Evolutionary conservation across 2,888 invertebrate genomes (phyloP), one percentile per base, ranked within the genome.

Genomic region (Trachelus tabidus): DNA sequence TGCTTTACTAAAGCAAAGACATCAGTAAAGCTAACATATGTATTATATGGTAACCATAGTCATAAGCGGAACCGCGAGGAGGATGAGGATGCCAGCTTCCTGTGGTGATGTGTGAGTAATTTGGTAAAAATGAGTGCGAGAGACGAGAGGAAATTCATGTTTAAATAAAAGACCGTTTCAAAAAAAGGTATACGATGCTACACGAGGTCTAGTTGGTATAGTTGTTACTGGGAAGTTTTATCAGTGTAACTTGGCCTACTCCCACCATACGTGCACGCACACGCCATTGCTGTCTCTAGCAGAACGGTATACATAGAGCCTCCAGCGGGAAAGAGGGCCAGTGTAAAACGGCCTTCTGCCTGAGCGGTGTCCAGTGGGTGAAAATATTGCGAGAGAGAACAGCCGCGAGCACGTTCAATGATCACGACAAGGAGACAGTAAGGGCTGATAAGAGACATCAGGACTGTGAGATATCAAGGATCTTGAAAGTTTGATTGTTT

Each of bases 301-400:
- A 40, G 78, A 75, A 76, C 81, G 85, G 86, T 86, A 87, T 87
- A 88, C 86, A 87, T 84, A 88, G 87, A 85, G 87, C 85, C 86
- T 88, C 88, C 86, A 85, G 85, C 82, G 82, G 85, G 85, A 85
- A 85, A 82, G 87, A 87, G 86, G 85, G 87, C 87, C 90, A 90
- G 90, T 90, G 86, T 88, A 89, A 90, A 89, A 87, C 89, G 87
- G 89, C 88, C 89, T 88, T 90, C 87, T 90, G 89, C 80, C 86
- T 83, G 88, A 81, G 82, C 81, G 69, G 78, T 74, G 35, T 74
- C 34, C 35, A 33, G 74, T 74, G 33, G 71, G 34, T 34, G 71
- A 71, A 31, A 71, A 71, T 34, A 71, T 74, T 71, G 31, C 71
- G 23, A 71, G 71, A 33, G 33, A 71, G 71, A 71, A 30, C 11